Percentiles rank a stretch among this genome's conserved stretches.
Conservation (phyloP, 2,888 invertebrate species). For the Himalopsyche kuldschensis region DNA sequence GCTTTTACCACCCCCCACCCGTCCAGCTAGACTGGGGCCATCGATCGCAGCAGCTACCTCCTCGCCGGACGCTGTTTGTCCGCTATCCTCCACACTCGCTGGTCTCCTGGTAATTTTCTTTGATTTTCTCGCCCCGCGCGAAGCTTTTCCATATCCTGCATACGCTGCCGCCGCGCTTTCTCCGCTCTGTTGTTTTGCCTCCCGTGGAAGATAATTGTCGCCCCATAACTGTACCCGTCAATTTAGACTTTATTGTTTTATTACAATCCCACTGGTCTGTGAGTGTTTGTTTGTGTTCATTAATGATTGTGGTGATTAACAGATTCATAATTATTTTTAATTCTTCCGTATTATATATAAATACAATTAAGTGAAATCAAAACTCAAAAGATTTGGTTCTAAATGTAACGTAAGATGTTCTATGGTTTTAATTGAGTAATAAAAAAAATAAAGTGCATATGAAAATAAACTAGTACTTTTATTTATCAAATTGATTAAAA, state of each 20-base stretch:
- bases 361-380: no score
- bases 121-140: not conserved
- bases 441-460: no score
- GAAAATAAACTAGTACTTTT: no score
- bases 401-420: no score
- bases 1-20: slow-evolving; percentile 5
- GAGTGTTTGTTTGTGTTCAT: not conserved
- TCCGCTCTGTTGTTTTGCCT: not conserved
- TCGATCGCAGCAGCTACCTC: slow-evolving; percentile 24
- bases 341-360: no score
- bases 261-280: not conserved
- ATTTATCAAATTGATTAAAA: no score
- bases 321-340: not conserved
- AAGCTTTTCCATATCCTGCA: not conserved
- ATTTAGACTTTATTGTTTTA: not conserved
- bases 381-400: no score
- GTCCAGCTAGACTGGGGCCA: slow-evolving; percentile 5
- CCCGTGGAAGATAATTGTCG: not conserved
- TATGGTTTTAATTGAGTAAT: no score
- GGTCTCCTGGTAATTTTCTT: slow-evolving; percentile 27
- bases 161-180: not conserved
- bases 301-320: not conserved
- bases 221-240: not conserved
- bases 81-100: slow-evolving; percentile 13
- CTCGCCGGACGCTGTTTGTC: slow-evolving; percentile 15